Evolutionary conservation across 2,797 vertebrate genomes (phyloP).

Genomic region (Glossophaga mutica): DNA sequence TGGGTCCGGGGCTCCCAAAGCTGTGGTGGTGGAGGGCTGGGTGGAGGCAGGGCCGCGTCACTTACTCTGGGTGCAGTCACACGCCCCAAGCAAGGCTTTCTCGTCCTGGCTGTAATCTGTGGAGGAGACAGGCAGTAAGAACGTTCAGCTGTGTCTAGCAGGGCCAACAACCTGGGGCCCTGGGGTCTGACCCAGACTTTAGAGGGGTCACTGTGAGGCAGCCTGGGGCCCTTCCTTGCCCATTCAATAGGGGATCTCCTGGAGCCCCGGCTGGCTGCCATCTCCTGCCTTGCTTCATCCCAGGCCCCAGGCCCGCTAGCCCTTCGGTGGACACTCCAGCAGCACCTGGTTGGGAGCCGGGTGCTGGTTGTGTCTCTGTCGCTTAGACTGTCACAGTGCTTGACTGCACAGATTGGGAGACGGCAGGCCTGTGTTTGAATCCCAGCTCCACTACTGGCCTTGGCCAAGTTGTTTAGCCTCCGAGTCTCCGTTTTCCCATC

Average conservation of each 20-base stretch:
- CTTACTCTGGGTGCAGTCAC: conserved; percentile 94
- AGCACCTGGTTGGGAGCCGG: rapidly evolving
- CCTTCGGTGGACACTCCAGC: not conserved
- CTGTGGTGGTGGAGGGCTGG: not conserved
- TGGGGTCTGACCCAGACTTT: not conserved
- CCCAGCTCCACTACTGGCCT: not conserved
- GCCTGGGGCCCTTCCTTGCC: not conserved
- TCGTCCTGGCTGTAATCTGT: conserved; percentile 97
- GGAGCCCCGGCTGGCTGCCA: rapidly evolving
- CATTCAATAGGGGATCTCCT: not conserved
- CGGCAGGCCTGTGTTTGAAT: not conserved
- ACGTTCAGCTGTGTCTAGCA: not conserved
- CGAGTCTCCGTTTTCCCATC: not conserved
- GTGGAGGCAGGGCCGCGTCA: not conserved
- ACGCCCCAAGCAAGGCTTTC: conserved; percentile 93
- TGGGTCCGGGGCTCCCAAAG: not conserved
- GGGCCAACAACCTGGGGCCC: rapidly evolving
- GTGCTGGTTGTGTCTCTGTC: not conserved
- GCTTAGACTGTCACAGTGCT: not conserved
- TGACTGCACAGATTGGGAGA: not conserved
- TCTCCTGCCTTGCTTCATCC: not conserved
- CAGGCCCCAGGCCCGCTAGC: not conserved
- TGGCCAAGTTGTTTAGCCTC: not conserved
- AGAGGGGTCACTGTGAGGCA: not conserved
- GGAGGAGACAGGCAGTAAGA: conserved; percentile 47